Base-by-base conservation (phyloP, 1,140 invertebrate species). In the Drosophila athabasca region DNA sequence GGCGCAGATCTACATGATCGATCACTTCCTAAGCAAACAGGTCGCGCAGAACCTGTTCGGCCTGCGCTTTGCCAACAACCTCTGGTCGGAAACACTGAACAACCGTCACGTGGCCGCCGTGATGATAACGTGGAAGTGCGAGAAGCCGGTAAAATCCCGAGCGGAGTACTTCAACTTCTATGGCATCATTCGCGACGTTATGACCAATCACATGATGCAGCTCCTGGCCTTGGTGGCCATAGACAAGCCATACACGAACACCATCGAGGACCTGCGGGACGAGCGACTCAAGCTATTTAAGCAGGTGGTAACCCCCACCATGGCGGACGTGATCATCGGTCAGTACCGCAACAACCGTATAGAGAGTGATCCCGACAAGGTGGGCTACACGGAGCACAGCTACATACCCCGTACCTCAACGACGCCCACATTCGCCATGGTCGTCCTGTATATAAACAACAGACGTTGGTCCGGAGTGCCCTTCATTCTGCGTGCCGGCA, bases 131-230 rank as follows among this genome's bases (percentile, higher is more conserved):
- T 64, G 79, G 5, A 88, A 88, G 65, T 52, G 62, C 29, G 72
- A 69, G 2, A 39, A 62, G 7, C 76, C 76, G 1, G 83, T 88
- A 17, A 19, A 19, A n/a, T 26, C 54, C 0, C 59, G 55, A 0
- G 61, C 76, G 1, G 79, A 83, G 0, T 88, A 83, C 44, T 88
- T 88, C 31, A 79, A 88, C 43, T 61, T 67, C 2, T 74, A 52
- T 5, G 83, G 83, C 43, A 88, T 88, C 35, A 83, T 88, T 9
- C 64, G 83, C 1, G 84, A 88, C 44, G 6, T 83, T 0, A 83
- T 88, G 79, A 73, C 72, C 6, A 89, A 89, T 51, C 49, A 88
- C 46, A 88, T 88, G 84, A 69, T 89, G 65, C 76, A 76, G 59
- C 15, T 79, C 22, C 19, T 88, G 6, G 52, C 76, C 1, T 55